phyloP scores from a whole-genome alignment of 2,888 invertebrate species.

The Xanthorhoe designata region DNA sequence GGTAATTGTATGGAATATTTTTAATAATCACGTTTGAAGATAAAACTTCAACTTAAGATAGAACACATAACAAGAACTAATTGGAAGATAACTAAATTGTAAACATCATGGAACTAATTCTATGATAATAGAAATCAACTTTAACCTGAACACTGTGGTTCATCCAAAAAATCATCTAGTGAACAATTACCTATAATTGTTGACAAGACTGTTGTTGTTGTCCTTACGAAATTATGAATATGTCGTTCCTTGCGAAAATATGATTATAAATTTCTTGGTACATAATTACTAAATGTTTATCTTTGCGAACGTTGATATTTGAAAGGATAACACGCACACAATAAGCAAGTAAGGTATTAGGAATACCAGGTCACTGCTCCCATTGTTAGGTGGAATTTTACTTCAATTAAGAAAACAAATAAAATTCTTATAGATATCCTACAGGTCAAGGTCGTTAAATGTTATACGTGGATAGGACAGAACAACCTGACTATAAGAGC shows the following conservation, averaged over 20 bases:
- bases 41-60: background rate
- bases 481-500: background rate
- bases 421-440: background rate
- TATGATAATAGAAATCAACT: background rate
- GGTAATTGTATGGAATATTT: background rate
- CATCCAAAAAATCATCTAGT: background rate
- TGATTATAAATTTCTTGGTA: no score
- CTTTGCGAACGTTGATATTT: no score
- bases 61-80: background rate
- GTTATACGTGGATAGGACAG: background rate
- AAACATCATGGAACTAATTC: background rate
- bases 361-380: conserved; percentile 1
- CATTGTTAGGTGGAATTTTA: background rate
- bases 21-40: background rate
- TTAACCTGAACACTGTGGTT: background rate
- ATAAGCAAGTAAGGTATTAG: background rate
- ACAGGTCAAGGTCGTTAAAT: background rate
- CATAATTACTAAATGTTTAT: no score
- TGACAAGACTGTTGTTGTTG: no score
- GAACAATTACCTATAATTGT: background rate
- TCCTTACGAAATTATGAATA: no score
- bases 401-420: background rate
- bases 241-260: no score
- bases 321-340: background rate
- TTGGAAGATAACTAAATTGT: background rate